phyloP scores from a whole-genome alignment of 92 coral and sea anemone species.

The Heteractis magnifica region DNA sequence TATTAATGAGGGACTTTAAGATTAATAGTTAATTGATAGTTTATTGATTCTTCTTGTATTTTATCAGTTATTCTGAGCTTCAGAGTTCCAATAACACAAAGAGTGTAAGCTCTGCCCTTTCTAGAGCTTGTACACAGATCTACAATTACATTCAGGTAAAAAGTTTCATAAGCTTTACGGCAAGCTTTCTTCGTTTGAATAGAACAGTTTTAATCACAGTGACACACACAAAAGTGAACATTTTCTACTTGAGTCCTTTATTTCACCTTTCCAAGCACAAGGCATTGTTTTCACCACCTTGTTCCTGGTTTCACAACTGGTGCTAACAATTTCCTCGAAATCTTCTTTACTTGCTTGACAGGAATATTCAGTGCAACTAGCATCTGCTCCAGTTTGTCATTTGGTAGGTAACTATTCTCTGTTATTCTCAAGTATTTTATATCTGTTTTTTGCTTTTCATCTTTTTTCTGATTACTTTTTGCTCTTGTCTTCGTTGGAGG shows the following conservation, averaged over 20 bases:
- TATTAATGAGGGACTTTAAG: no score
- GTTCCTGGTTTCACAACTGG: no score
- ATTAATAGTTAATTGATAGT: no score
- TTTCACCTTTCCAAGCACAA: no score
- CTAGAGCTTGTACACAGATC: slow-evolving; percentile 53
- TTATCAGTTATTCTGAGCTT: slow-evolving; percentile 30
- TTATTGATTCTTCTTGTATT: background rate
- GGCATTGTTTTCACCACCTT: no score
- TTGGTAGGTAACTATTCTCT: slow-evolving; percentile 43
- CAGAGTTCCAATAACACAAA: background rate
- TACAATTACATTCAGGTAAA: slow-evolving; percentile 52
- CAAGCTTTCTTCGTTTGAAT: no score
- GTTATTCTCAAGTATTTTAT: no score
- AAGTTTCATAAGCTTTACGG: background rate
- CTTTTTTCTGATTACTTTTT: background rate
- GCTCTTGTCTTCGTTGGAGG: background rate
- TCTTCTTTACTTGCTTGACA: background rate
- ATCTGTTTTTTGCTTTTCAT: background rate
- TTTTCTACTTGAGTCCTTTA: no score
- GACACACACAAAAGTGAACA: no score
- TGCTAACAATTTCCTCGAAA: background rate
- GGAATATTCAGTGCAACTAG: slow-evolving; percentile 54
- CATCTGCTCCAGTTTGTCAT: slow-evolving; percentile 70
- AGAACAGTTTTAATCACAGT: no score
- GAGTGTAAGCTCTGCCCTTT: slow-evolving; percentile 22